These are phyloP conservation scores for Tarsius wallacei DNA, from an alignment of 2,797 vertebrate species.

Conservation along the genomic window DNA sequence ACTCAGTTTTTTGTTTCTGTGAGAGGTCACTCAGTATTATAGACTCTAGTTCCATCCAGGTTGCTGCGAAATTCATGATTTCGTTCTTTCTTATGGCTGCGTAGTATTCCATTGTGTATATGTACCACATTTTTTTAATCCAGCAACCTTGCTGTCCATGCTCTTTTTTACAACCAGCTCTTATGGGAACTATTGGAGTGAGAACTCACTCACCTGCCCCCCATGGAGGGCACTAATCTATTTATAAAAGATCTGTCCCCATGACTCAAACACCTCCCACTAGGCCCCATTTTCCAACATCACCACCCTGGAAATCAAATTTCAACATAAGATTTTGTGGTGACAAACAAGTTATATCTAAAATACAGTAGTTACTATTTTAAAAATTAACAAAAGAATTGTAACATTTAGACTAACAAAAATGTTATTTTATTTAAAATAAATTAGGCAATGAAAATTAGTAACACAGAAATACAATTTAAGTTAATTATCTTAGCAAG, in stretches of 20 bases:
- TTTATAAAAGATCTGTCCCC: neutral
- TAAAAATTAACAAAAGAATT: neutral
- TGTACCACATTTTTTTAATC: too few species aligned
- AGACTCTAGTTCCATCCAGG: too few species aligned
- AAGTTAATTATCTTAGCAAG: neutral
- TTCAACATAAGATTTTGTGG: neutral
- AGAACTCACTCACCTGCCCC: neutral
- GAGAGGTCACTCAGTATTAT: too few species aligned
- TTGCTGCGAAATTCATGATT: too few species aligned
- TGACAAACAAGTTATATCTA: neutral
- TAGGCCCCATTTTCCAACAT: neutral
- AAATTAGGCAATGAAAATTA: neutral
- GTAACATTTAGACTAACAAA: neutral
- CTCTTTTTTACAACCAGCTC: neutral
- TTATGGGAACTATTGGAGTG: neutral
- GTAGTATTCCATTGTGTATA: too few species aligned
- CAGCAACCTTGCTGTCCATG: too few species aligned
- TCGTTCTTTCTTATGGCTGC: too few species aligned
- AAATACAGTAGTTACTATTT: neutral
- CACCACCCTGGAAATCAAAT: neutral
- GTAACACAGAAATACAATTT: neutral
- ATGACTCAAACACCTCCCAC: neutral
- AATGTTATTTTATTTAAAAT: neutral
- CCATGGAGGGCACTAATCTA: neutral
- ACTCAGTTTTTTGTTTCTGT: too few species aligned